Evolutionary conservation across 2,797 vertebrate genomes (phyloP).

Genomic region (Thaleichthys pacificus): DNA sequence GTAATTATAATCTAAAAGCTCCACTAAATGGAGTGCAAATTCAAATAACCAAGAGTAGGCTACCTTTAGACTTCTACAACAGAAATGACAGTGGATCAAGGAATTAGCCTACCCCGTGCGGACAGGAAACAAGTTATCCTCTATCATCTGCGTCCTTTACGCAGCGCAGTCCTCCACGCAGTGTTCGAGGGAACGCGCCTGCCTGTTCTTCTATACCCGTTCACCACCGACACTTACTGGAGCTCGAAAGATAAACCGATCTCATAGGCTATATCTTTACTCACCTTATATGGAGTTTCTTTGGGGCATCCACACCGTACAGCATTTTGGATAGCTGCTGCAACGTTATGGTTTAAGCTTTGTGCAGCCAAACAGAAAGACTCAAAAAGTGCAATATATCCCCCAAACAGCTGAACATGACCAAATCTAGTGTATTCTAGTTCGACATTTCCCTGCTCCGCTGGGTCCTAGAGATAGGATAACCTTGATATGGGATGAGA

Average conservation of each 20-base stretch:
- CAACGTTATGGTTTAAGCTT: neutral
- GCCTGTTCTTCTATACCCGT: neutral
- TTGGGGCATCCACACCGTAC: neutral
- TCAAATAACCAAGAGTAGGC: slow-evolving; percentile 15
- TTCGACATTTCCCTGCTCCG: neutral
- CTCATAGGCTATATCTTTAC: neutral
- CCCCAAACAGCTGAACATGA: neutral
- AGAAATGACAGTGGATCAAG: neutral
- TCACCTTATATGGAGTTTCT: neutral
- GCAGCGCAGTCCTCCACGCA: neutral
- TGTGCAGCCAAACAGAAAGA: neutral
- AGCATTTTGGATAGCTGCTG: neutral
- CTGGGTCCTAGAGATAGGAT: neutral
- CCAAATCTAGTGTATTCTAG: neutral
- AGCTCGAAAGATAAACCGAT: neutral
- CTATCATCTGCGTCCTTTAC: neutral
- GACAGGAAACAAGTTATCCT: neutral
- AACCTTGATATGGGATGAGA: neutral
- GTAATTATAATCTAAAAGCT: neutral
- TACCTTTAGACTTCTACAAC: too few species aligned
- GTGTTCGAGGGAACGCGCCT: neutral
- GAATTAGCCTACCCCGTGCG: neutral
- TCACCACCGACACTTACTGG: neutral
- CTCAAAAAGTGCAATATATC: neutral
- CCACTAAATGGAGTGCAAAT: neutral